A percentile compares a stretch with the other conserved stretches of the same genome.
Evolutionary conservation across 2,888 invertebrate species (phyloP).

Genomic region (Caenorhabditis afra): DNA sequence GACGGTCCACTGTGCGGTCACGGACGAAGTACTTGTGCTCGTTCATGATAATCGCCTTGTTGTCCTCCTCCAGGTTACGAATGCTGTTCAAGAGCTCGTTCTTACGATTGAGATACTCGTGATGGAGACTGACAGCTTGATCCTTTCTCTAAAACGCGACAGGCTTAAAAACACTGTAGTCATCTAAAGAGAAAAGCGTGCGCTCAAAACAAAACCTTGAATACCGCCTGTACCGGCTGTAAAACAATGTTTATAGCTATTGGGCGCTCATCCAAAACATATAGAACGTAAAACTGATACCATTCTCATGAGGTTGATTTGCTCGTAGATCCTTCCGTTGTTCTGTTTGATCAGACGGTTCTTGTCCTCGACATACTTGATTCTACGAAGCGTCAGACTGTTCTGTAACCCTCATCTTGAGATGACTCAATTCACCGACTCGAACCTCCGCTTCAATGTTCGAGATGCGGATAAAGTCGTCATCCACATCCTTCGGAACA

Average conservation of each 20-base stretch:
- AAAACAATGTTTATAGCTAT: not conserved
- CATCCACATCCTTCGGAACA: slow-evolving; percentile 49
- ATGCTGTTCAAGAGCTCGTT: slow-evolving; percentile 51
- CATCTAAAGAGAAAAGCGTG: no score
- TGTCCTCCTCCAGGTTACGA: slow-evolving; percentile 47
- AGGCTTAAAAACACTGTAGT: not conserved
- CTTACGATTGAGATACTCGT: slow-evolving; percentile 39
- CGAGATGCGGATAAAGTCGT: slow-evolving; percentile 29
- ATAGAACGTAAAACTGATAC: not conserved
- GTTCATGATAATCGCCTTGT: slow-evolving; percentile 59
- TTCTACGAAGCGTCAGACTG: slow-evolving; percentile 17
- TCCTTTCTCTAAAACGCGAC: slow-evolving; percentile 52
- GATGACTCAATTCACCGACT: not conserved
- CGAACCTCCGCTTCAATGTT: slow-evolving; percentile 39
- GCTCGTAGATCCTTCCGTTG: slow-evolving; percentile 43
- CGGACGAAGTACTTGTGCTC: slow-evolving; percentile 78
- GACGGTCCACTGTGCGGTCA: slow-evolving; percentile 83
- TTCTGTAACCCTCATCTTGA: no score
- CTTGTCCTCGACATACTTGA: slow-evolving; percentile 52
- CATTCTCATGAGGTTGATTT: slow-evolving; percentile 57
- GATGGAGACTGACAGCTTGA: slow-evolving; percentile 48
- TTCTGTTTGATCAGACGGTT: slow-evolving; percentile 27
- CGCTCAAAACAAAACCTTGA: not conserved
- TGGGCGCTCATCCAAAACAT: not conserved
- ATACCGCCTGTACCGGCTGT: not conserved